A percentile compares a stretch with the other conserved stretches of the same genome.
These are phyloP conservation scores for Crossocerus cetratus DNA, from an alignment of 2,888 invertebrate species.

Conservation along the genomic window DNA sequence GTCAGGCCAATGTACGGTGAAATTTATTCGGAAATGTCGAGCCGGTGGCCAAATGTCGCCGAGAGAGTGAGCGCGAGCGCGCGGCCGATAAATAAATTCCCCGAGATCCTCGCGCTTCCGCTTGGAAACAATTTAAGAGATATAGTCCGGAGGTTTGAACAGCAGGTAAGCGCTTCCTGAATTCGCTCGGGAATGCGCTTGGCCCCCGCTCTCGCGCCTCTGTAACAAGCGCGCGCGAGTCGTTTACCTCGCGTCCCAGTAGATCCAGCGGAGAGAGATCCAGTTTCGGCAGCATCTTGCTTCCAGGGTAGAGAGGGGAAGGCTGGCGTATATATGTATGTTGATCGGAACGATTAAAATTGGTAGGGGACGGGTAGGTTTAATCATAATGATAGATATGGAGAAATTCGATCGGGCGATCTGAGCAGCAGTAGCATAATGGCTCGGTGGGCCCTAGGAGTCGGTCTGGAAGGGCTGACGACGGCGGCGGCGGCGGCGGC, in stretches of 20 bases:
- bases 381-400: background rate
- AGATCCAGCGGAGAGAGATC: background rate
- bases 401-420: background rate
- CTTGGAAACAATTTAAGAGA: constrained; percentile 50
- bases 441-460: constrained; percentile 14
- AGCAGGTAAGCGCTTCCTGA: constrained; percentile 58
- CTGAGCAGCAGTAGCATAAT: background rate
- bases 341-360: background rate
- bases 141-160: constrained; percentile 54
- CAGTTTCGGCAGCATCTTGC: constrained; percentile 2
- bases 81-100: constrained; percentile 56
- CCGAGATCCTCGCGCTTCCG: constrained; percentile 36
- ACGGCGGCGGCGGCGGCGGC: constrained; percentile 11
- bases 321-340: background rate
- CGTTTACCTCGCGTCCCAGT: background rate
- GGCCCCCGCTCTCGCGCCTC: background rate
- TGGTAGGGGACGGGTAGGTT: too few relatives aligned
- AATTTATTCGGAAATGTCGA: constrained; percentile 33
- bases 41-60: constrained; percentile 67
- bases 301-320: background rate
- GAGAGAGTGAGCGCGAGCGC: too few relatives aligned
- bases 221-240: background rate
- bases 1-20: constrained; percentile 24
- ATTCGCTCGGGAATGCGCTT: constrained; percentile 41
- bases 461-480: background rate